Evolutionary conservation across 2,797 vertebrate species (phyloP).

Genomic region (Eidolon dupreanum): DNA sequence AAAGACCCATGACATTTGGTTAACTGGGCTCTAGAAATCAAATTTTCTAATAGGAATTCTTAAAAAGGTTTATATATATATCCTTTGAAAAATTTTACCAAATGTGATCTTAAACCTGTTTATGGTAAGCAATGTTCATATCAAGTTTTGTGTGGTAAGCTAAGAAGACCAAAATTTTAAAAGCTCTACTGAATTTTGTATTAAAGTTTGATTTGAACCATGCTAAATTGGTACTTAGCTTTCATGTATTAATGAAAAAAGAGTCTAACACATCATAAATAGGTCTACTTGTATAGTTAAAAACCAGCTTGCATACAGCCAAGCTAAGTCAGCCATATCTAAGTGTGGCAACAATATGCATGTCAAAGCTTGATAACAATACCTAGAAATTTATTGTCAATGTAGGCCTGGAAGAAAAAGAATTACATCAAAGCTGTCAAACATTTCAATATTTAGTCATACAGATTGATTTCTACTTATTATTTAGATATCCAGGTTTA

Average conservation of each 20-base stretch:
- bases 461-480: constrained; percentile 76
- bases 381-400: constrained; percentile 59
- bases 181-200: constrained; percentile 41
- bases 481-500: constrained; percentile 75
- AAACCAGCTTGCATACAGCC: constrained; percentile 7
- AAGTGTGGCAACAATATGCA: neutral
- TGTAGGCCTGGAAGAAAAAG: constrained; percentile 36
- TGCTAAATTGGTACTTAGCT: constrained; percentile 45
- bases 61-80: constrained; percentile 15
- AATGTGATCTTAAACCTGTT: constrained; percentile 21
- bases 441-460: constrained; percentile 68
- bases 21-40: neutral
- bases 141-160: neutral
- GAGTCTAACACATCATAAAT: constrained; percentile 56
- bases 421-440: constrained; percentile 66
- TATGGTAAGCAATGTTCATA: constrained; percentile 31
- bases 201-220: constrained; percentile 31
- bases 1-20: neutral
- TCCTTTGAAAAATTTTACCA: neutral
- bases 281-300: constrained; percentile 53
- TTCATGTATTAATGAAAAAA: constrained; percentile 67
- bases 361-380: constrained; percentile 12
- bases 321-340: constrained; percentile 16
- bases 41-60: constrained; percentile 40
- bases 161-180: constrained; percentile 38